These are phyloP conservation scores for Orbicella faveolata DNA, from an alignment of 64 coral and sea anemone genomes.

Conservation along the genomic window DNA sequence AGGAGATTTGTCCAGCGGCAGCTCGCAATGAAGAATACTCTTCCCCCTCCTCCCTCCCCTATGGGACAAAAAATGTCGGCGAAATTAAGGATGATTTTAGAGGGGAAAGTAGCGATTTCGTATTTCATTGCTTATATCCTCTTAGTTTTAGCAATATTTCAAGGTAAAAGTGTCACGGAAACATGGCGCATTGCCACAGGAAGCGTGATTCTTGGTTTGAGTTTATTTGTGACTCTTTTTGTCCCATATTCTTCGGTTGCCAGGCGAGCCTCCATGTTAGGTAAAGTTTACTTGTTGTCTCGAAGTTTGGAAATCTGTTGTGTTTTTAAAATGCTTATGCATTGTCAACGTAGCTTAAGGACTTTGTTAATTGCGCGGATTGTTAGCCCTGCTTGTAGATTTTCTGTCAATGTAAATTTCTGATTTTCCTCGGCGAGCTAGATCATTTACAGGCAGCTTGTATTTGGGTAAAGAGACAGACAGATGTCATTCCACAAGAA, in stretches of 20 bases:
- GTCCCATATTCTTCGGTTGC: conserved; percentile 66
- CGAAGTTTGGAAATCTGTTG: background rate
- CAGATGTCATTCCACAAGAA: no score
- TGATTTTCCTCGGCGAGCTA: no score
- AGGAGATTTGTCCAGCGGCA: no score
- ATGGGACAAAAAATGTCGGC: no score
- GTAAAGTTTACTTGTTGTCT: background rate
- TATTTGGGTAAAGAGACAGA: no score
- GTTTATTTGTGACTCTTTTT: conserved; percentile 45
- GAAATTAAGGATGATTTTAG: conserved; percentile 16
- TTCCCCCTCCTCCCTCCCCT: background rate
- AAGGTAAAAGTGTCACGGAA: background rate
- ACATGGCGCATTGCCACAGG: conserved; percentile 21
- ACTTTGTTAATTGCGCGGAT: no score
- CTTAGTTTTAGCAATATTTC: conserved; percentile 45
- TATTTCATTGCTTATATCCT: conserved; percentile 58
- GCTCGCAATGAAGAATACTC: background rate
- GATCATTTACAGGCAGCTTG: no score
- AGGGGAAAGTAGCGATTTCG: conserved; percentile 42
- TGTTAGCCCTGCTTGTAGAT: no score
- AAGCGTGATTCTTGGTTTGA: conserved; percentile 23
- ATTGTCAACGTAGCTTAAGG: background rate
- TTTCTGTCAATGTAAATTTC: no score
- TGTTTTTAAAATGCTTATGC: background rate
- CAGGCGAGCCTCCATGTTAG: conserved; percentile 48